These are phyloP conservation scores for Podarcis lilfordi DNA, from an alignment of 2,797 vertebrate genomes.

Conservation along the genomic window DNA sequence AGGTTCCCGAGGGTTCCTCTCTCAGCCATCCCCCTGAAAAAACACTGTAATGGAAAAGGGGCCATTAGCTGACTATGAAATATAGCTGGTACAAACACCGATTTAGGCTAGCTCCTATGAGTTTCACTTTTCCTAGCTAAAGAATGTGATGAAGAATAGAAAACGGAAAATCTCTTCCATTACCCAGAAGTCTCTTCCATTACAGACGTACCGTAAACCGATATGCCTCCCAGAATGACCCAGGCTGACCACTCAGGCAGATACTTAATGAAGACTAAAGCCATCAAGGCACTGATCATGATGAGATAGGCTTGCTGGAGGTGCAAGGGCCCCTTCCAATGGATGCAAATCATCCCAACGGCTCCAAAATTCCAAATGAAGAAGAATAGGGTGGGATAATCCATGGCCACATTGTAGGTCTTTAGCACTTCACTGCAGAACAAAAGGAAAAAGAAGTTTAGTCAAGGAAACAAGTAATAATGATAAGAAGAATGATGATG, in stretches of 20 bases:
- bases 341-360: slow-evolving; percentile 96
- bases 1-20: not conserved
- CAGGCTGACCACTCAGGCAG: slow-evolving; percentile 95
- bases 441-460: not conserved
- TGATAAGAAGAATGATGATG: not conserved
- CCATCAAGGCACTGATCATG: slow-evolving; percentile 95
- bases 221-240: slow-evolving; percentile 96
- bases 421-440: slow-evolving; percentile 89
- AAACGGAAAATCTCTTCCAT: not conserved
- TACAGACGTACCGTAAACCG: slow-evolving; percentile 87
- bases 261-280: slow-evolving; percentile 96
- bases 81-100: not conserved
- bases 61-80: not conserved
- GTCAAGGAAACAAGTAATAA: not conserved
- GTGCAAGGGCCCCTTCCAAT: slow-evolving; percentile 94
- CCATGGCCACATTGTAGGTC: slow-evolving; percentile 94
- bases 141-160: not conserved
- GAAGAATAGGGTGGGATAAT: slow-evolving; percentile 90
- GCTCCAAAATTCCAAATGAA: slow-evolving; percentile 96
- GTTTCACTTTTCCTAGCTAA: not conserved
- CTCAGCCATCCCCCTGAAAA: not conserved
- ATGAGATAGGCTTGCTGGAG: slow-evolving; percentile 97
- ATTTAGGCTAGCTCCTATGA: not conserved
- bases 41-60: not conserved
- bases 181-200: not conserved